phyloP scores from a whole-genome alignment of 2,797 vertebrate species.

The Loris lydekkerianus region DNA sequence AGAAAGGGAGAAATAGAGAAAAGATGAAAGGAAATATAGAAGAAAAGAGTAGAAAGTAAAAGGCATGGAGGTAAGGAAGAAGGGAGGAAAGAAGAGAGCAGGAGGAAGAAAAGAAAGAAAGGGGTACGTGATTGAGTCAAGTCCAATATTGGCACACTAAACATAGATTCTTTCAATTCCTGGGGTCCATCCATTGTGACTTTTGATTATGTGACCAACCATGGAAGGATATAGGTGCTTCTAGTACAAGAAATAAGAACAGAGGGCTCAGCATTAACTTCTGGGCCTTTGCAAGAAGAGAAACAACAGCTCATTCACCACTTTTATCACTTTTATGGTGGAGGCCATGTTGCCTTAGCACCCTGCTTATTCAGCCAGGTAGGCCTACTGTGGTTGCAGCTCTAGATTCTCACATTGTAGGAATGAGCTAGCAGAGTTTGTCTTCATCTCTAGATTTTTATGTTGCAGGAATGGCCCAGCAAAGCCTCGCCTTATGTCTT shows the following conservation, averaged over 20 bases:
- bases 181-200: background rate
- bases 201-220: constrained; percentile 48
- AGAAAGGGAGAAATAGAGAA: background rate
- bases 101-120: background rate
- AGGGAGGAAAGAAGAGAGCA: background rate
- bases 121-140: background rate
- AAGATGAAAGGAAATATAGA: background rate
- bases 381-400: background rate
- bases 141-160: background rate
- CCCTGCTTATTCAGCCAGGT: background rate
- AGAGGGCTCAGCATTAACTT: background rate
- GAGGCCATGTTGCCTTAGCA: background rate
- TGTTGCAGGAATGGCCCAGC: background rate
- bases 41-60: background rate
- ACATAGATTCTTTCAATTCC: background rate
- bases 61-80: background rate
- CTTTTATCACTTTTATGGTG: background rate
- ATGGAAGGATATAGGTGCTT: background rate
- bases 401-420: background rate
- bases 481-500: background rate
- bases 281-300: background rate
- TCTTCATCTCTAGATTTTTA: background rate
- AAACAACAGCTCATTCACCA: constrained; percentile 87
- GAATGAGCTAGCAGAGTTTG: background rate
- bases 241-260: constrained; percentile 26